Conservation (phyloP, 1,140 invertebrate species). For the Zeugodacus cucurbitae region DNA sequence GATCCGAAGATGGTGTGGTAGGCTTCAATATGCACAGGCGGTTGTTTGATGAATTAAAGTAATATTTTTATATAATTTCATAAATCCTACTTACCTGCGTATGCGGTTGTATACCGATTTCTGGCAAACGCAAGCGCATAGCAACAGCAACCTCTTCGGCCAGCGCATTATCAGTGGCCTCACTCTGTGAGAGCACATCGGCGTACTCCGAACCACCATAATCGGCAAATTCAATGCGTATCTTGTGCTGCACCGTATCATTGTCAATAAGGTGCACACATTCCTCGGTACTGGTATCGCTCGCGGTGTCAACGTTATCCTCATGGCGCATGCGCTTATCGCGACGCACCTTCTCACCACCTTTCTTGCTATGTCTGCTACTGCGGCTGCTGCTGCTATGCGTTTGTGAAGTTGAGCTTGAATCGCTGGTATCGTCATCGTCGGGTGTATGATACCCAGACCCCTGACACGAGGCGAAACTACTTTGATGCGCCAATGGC, state of each 20-base stretch:
- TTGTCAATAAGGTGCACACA: constrained; percentile 24
- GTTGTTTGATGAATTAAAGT: background rate
- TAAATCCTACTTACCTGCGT: constrained; percentile 37
- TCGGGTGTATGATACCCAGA: constrained; percentile 69
- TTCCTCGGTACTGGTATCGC: constrained; percentile 2
- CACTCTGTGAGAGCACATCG: constrained; percentile 58
- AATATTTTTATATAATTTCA: constrained; percentile 10
- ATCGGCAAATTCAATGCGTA: constrained; percentile 28
- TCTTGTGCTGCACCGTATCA: background rate
- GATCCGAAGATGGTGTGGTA: constrained; percentile 85
- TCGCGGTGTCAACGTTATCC: background rate
- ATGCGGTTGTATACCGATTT: constrained; percentile 27
- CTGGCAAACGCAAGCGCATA: constrained; percentile 13
- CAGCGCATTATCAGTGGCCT: background rate
- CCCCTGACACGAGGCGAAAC: constrained; percentile 72
- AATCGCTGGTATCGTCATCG: constrained; percentile 62
- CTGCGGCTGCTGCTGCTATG: constrained; percentile 47
- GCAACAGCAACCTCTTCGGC: background rate
- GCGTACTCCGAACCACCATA: constrained; percentile 45
- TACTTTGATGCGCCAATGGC: constrained; percentile 68
- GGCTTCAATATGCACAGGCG: constrained; percentile 62
- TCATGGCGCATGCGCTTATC: background rate
- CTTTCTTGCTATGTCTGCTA: constrained; percentile 41
- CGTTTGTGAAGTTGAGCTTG: constrained; percentile 48
- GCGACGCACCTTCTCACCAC: background rate